Conservation (phyloP, 2,797 vertebrate species). For the Sebastolobus altivelis region DNA sequence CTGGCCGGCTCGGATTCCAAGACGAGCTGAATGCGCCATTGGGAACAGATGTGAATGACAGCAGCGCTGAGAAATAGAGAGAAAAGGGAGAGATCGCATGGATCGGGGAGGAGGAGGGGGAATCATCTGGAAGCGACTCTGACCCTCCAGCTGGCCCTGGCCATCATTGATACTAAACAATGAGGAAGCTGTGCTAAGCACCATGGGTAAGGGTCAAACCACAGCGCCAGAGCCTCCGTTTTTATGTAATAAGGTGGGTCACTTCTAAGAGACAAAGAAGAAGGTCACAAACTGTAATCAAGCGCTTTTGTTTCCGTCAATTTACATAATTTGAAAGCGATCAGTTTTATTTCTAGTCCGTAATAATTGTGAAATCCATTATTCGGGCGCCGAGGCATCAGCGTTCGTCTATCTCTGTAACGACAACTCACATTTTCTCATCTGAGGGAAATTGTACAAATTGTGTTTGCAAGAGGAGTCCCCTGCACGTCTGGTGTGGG, state of each 20-base stretch:
- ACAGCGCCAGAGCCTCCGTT: not conserved
- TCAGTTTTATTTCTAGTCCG: slow-evolving; percentile 52
- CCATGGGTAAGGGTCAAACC: slow-evolving; percentile 28
- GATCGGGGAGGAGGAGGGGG: slow-evolving; percentile 6
- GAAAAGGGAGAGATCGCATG: slow-evolving; percentile 76
- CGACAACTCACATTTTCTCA: slow-evolving; percentile 89
- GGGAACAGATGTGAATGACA: slow-evolving; percentile 69
- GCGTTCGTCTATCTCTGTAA: slow-evolving; percentile 91
- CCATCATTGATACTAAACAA: slow-evolving; percentile 73
- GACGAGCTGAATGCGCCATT: slow-evolving; percentile 65
- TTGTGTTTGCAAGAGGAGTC: slow-evolving; percentile 90
- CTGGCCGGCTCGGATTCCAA: slow-evolving; percentile 40
- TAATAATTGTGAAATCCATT: slow-evolving; percentile 82
- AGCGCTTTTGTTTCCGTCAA: slow-evolving; percentile 38
- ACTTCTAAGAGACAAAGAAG: slow-evolving; percentile 29
- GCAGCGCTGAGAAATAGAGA: slow-evolving; percentile 44
- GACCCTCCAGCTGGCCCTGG: slow-evolving; percentile 79
- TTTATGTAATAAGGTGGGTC: slow-evolving; percentile 8
- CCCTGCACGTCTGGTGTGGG: slow-evolving; percentile 52
- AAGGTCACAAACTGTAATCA: slow-evolving; percentile 47
- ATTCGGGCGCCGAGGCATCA: slow-evolving; percentile 87
- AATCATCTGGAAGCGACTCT: slow-evolving; percentile 87
- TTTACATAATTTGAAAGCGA: slow-evolving; percentile 59
- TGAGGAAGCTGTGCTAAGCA: slow-evolving; percentile 55
- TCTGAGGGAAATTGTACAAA: slow-evolving; percentile 87